A percentile compares a stretch with the other conserved stretches of the same genome.
Conservation (phyloP, 92 coral and sea anemone genomes). For the Heteractis magnifica region DNA sequence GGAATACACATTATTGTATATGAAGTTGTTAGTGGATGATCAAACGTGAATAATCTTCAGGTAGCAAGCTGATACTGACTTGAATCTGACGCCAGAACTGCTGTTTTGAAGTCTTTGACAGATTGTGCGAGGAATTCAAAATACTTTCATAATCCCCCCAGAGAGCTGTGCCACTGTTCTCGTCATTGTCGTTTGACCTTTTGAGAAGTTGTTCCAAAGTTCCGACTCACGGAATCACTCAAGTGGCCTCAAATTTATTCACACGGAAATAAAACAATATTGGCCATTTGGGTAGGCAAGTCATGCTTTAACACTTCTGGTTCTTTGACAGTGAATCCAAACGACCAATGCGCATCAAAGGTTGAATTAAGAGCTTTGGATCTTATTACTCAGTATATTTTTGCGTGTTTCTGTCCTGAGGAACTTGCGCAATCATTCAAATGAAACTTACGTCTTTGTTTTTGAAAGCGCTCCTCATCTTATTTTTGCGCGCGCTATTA, state of each 20-base stretch:
- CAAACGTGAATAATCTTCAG: neutral
- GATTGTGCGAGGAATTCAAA: slow-evolving; percentile 3
- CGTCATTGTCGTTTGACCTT: neutral
- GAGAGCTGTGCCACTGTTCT: neutral
- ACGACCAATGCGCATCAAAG: neutral
- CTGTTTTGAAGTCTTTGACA: slow-evolving; percentile 1
- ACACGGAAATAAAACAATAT: neutral
- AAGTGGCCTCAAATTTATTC: neutral
- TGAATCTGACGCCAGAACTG: neutral
- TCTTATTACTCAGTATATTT: too few relatives aligned
- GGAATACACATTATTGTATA: neutral
- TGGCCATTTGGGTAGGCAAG: neutral
- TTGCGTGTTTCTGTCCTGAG: neutral
- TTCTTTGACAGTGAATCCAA: too few relatives aligned
- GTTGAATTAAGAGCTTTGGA: too few relatives aligned
- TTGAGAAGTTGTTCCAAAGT: neutral
- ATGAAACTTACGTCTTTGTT: too few relatives aligned
- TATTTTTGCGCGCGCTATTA: neutral
- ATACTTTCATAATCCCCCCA: slow-evolving; percentile 2
- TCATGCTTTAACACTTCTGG: neutral
- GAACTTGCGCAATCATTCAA: neutral
- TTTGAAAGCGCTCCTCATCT: neutral
- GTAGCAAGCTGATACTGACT: neutral
- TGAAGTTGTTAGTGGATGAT: neutral
- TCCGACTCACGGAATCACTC: neutral